phyloP scores from a whole-genome alignment of 2,797 vertebrate genomes.

The Margarornis squamiger region DNA sequence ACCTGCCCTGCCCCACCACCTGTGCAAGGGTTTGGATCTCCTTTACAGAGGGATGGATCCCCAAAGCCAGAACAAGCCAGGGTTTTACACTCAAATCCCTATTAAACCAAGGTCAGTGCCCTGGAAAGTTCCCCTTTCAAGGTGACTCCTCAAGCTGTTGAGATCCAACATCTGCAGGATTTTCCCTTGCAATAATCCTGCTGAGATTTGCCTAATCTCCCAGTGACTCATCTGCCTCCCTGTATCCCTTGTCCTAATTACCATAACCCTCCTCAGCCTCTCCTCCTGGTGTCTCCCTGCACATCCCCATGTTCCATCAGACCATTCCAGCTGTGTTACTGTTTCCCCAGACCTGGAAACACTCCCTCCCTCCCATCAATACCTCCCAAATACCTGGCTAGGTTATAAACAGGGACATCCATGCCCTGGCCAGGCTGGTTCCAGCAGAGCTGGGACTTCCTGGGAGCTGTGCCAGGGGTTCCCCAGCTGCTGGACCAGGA shows the following conservation, averaged over 20 bases:
- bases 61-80: neutral
- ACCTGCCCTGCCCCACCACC: neutral
- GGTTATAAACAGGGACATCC: neutral
- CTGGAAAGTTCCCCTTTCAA: neutral
- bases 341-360: neutral
- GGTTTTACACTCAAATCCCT: neutral
- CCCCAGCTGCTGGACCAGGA: neutral
- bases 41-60: neutral
- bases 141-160: conserved; percentile 17
- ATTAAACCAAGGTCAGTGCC: neutral
- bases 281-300: accelerated
- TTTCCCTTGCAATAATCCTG: conserved; percentile 22
- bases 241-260: neutral
- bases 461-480: neutral
- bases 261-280: neutral
- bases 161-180: conserved; percentile 29
- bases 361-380: neutral
- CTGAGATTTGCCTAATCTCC: conserved; percentile 34
- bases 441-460: neutral
- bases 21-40: neutral
- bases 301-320: accelerated
- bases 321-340: neutral
- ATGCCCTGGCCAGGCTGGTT: neutral
- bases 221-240: neutral
- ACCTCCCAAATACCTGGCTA: neutral